Percentiles rank a stretch among this genome's conserved stretches.
Evolutionary conservation across 1,140 invertebrate species (phyloP).

Genomic region (Prorops nasuta): DNA sequence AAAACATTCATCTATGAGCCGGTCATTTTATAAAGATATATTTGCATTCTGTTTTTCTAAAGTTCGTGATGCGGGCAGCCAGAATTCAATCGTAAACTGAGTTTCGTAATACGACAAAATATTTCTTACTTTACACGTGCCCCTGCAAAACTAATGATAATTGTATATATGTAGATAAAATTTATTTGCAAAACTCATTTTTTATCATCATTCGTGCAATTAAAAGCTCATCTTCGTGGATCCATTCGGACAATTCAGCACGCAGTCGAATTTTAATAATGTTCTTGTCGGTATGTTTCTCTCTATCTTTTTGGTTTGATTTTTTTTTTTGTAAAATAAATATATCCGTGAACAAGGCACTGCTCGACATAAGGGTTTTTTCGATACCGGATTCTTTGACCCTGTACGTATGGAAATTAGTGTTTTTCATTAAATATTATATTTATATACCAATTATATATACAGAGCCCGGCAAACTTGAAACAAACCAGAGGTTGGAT

Average conservation of each 20-base stretch:
- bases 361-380: constrained; percentile 35
- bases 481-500: too few relatives aligned
- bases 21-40: too few relatives aligned
- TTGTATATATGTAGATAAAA: background rate
- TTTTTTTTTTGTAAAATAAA: constrained; percentile 33
- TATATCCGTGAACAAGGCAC: constrained; percentile 49
- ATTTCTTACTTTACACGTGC: too few relatives aligned
- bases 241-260: constrained; percentile 37
- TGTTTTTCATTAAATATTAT: too few relatives aligned
- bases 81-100: too few relatives aligned
- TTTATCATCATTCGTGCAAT: constrained; percentile 3
- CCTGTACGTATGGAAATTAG: background rate
- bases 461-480: too few relatives aligned
- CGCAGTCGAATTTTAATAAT: constrained; percentile 33
- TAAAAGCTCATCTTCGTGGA: constrained; percentile 34
- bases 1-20: too few relatives aligned
- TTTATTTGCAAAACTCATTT: background rate
- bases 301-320: constrained; percentile 7
- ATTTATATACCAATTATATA: too few relatives aligned
- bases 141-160: too few relatives aligned
- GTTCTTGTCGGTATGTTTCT: constrained; percentile 21
- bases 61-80: too few relatives aligned
- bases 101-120: too few relatives aligned
- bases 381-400: background rate
- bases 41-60: too few relatives aligned